Conservation (phyloP, 2,888 invertebrate genomes). For the Andrena bucephala region DNA sequence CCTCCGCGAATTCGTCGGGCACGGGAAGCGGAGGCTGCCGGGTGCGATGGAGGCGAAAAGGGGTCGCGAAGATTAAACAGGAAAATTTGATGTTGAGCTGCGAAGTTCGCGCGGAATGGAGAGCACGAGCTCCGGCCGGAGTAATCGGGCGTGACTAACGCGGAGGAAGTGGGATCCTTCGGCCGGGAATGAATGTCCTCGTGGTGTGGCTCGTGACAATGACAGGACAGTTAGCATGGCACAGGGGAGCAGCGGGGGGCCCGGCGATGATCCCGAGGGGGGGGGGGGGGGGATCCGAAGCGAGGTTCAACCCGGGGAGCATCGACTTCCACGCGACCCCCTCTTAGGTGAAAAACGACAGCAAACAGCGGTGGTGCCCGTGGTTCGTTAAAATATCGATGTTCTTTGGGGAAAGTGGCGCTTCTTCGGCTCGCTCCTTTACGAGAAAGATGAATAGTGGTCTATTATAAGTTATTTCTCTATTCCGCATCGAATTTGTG, state of each 20-base stretch:
- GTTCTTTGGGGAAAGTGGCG: neutral
- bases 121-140: slow-evolving; percentile 10
- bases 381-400: slow-evolving; percentile 34
- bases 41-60: neutral
- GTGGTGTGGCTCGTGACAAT: slow-evolving; percentile 76
- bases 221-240: slow-evolving; percentile 74
- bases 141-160: slow-evolving; percentile 64
- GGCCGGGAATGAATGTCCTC: slow-evolving; percentile 64
- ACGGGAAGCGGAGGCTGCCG: neutral
- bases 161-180: slow-evolving; percentile 52
- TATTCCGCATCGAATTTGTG: too few relatives aligned
- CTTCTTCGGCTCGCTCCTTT: too few relatives aligned
- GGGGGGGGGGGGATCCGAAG: slow-evolving; percentile 49
- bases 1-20: neutral
- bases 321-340: slow-evolving; percentile 34
- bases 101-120: neutral
- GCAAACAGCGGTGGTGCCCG: neutral
- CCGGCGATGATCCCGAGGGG: slow-evolving; percentile 34
- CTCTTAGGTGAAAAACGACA: slow-evolving; percentile 1
- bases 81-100: too few relatives aligned
- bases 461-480: too few relatives aligned
- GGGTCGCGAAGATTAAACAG: too few relatives aligned
- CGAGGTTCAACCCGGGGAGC: slow-evolving; percentile 30
- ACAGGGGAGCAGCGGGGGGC: slow-evolving; percentile 67
- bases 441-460: too few relatives aligned